Conservation (phyloP, 2,113 vertebrate genomes). For the Micronycteris hirsuta region DNA sequence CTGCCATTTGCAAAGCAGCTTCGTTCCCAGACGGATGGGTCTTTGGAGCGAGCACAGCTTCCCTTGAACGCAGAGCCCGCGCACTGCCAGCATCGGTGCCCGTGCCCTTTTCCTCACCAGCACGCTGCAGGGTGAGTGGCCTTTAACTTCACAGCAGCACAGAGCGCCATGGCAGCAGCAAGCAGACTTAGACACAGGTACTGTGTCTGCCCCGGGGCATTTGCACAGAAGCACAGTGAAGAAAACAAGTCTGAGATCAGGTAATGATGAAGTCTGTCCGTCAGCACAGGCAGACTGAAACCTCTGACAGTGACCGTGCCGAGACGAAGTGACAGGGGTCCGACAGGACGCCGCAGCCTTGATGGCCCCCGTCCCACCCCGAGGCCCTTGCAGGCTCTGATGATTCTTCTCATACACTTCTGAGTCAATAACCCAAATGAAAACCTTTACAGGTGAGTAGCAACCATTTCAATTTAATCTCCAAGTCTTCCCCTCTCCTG, state of each 20-base stretch:
- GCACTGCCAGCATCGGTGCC: neutral
- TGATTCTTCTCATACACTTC: neutral
- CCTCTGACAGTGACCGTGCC: neutral
- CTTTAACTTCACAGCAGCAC: neutral
- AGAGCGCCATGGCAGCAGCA: neutral
- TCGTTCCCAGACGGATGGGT: neutral
- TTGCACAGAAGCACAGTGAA: neutral
- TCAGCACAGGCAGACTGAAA: neutral
- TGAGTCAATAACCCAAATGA: neutral
- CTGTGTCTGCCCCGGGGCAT: neutral
- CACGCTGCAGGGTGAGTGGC: too few relatives aligned
- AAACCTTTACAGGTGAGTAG: neutral
- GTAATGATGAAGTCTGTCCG: neutral
- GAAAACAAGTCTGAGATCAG: neutral
- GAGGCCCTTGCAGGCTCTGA: neutral
- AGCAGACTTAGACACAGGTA: neutral
- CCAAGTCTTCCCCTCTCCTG: neutral
- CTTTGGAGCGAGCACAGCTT: neutral
- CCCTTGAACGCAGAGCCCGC: neutral
- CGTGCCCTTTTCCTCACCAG: too few relatives aligned
- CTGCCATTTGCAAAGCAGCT: neutral
- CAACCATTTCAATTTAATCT: conserved; percentile 11
- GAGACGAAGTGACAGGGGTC: neutral
- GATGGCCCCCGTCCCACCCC: neutral
- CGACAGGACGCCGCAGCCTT: neutral